Evolutionary conservation across 2,797 vertebrate species (phyloP).

Genomic region (Neosilurus hyrtlii): DNA sequence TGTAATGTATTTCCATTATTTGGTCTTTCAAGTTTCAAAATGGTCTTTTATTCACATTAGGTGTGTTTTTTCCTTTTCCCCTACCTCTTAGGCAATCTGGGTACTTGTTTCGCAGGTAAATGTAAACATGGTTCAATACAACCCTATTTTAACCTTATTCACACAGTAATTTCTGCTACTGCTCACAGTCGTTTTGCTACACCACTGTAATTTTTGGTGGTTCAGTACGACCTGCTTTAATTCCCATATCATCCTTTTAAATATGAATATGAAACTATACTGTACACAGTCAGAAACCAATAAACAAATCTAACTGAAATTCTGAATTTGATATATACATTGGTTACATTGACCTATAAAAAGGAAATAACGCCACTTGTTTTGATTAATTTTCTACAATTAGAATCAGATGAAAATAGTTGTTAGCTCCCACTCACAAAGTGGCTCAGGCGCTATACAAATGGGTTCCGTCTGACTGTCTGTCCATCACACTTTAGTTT

Average conservation of each 20-base stretch:
- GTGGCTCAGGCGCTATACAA: too few relatives aligned
- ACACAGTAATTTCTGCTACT: too few relatives aligned
- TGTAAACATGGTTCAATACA: too few relatives aligned
- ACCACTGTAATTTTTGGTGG: too few relatives aligned
- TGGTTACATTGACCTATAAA: background rate
- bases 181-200: too few relatives aligned
- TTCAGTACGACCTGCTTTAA: background rate
- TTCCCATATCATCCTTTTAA: background rate
- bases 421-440: too few relatives aligned
- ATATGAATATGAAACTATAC: background rate
- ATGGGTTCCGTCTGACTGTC: too few relatives aligned
- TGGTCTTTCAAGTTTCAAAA: slow-evolving; percentile 31
- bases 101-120: background rate
- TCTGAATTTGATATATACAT: background rate
- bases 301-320: background rate
- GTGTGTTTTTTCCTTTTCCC: background rate
- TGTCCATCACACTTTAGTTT: too few relatives aligned
- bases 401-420: background rate
- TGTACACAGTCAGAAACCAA: too few relatives aligned
- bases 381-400: background rate
- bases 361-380: background rate
- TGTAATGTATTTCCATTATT: slow-evolving; percentile 35
- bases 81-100: background rate
- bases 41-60: slow-evolving; percentile 18
- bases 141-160: too few relatives aligned